Base-by-base conservation (phyloP, 2,797 vertebrate species). In the Brachymystax lenok region DNA sequence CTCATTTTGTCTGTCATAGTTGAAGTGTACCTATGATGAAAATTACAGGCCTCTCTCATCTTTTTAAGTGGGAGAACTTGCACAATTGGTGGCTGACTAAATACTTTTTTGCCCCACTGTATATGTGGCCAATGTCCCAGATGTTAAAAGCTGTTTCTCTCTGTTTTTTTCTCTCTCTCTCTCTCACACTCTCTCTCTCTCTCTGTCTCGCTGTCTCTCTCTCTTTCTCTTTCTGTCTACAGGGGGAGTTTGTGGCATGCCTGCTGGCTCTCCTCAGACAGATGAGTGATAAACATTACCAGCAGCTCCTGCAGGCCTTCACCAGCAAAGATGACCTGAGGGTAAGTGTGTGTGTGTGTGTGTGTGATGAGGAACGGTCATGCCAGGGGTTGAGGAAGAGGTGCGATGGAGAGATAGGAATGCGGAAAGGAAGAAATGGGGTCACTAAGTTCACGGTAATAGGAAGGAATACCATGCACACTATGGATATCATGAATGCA, bases 211-310 rank as follows among this genome's bases (percentile, higher is more conserved):
- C 40, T 35, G 2, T 35, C 35, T 35, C 1, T 35, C 35, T 7
- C 35, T 10, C 8, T 40, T 8, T 10, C 8, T 40, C 8, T 46
- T 2, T 46, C 7, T 50, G 7, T 50, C 35, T 24, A 7, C 89
- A 99, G 98, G 98, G 97, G 3, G 98, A 99, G 88, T 99, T 99
- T 93, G 98, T 99, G 83, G 96, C 96, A 0, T 99, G 98, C 89
- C 93, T 99, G 67, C 83, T 99, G 87, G 97, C 97, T 27, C 92
- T 99, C 0, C 90, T 99, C 83, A 93, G 97, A 80, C 97, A 99
- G 87, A 99, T 99, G 98, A 98, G 96, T 64, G 98, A 99, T 86
- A 94, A 95, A 84, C 98, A 99, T 90, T 99, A 98, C 86, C 97
- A 98, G 83, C 95, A 99, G 85, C 96, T 99, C 84, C 95, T 99